These are phyloP conservation scores for Biston betularia DNA, from an alignment of 2,888 invertebrate species.

Conservation along the genomic window DNA sequence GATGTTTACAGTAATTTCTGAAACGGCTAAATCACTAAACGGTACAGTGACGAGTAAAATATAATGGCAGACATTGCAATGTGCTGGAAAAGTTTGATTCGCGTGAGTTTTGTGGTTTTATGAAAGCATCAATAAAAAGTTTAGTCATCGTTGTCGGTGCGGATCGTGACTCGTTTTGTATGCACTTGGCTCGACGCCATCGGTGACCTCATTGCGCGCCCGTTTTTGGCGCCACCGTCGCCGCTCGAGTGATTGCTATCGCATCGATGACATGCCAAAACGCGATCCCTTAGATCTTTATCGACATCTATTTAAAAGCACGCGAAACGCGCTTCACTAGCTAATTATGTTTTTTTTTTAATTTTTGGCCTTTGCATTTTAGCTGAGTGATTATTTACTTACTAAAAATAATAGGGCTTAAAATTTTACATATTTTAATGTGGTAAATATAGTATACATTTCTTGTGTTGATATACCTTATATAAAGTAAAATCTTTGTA, in stretches of 20 bases:
- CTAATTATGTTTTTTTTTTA: conserved; percentile 39
- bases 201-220: conserved; percentile 77
- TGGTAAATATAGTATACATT: background rate
- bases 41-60: conserved; percentile 17
- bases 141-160: conserved; percentile 54
- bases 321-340: conserved; percentile 58
- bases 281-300: conserved; percentile 58
- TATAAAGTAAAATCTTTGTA: too few species aligned
- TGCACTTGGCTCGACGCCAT: conserved; percentile 81
- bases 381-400: too few species aligned
- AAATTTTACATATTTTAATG: too few species aligned
- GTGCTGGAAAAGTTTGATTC: conserved; percentile 45
- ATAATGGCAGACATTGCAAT: conserved; percentile 41
- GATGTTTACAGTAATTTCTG: conserved; percentile 57
- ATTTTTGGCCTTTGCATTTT: conserved; percentile 29
- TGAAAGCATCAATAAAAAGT: conserved; percentile 61
- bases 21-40: conserved; percentile 50
- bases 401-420: too few species aligned
- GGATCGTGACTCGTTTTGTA: conserved; percentile 61
- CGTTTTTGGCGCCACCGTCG: conserved; percentile 80
- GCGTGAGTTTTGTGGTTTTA: conserved; percentile 45
- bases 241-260: conserved; percentile 70
- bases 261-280: conserved; percentile 78
- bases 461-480: too few species aligned
- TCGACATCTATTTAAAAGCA: conserved; percentile 63